Evolutionary conservation across 2,113 vertebrate species (phyloP).

Genomic region (Urocitellus parryii): DNA sequence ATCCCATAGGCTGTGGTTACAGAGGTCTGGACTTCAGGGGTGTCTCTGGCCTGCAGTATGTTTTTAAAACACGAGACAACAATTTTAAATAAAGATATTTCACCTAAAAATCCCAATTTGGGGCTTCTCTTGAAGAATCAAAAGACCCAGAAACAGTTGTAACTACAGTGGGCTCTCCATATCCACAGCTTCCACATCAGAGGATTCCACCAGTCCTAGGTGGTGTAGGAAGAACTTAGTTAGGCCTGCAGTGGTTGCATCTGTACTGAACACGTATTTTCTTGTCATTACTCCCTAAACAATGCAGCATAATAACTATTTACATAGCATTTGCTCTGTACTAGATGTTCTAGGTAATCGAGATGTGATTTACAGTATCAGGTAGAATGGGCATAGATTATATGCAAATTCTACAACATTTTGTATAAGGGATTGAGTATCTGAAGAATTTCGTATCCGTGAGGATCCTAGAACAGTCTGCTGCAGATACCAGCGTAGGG

Average conservation of each 20-base stretch:
- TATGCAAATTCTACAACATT: neutral
- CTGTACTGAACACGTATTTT: neutral
- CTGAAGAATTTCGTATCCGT: too few species aligned
- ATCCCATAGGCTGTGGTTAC: neutral
- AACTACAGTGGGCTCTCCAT: neutral
- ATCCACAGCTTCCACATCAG: too few species aligned
- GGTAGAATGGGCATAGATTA: neutral
- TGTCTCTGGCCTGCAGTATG: neutral
- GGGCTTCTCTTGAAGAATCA: conserved; percentile 9
- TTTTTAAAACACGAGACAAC: neutral
- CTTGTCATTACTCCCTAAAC: neutral
- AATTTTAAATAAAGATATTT: neutral
- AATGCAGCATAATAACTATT: neutral
- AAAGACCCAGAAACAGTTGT: neutral
- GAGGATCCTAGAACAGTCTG: neutral
- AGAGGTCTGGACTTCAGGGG: neutral
- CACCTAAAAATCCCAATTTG: neutral
- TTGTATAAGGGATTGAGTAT: neutral
- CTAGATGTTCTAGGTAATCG: neutral
- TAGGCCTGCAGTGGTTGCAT: neutral
- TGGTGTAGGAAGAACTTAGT: too few species aligned
- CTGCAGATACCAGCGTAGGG: neutral
- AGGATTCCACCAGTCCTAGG: too few species aligned
- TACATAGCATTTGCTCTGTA: neutral
- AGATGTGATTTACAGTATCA: neutral